Evolutionary conservation across 2,888 invertebrate genomes (phyloP), one percentile per base, ranked within the genome.

Genomic region (Seira ritae): DNA sequence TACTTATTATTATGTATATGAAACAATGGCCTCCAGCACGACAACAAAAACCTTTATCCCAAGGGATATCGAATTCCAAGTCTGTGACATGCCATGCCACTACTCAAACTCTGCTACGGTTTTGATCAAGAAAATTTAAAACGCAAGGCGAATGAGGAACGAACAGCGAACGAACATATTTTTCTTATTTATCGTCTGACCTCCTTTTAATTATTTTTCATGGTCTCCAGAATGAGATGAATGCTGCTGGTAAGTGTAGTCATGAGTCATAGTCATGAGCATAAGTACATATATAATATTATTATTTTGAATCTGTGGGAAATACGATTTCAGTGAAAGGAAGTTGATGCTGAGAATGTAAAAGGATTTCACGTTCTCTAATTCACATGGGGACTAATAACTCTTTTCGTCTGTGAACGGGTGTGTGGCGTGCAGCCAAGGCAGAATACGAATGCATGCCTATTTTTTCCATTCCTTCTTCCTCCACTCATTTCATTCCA

Each of bases 341-440:
- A 55, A 55, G 31, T 31, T 31, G 31, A 31, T 31, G 55, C 55
- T 55, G 55, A 15, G 55, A 55, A 55, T 55, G 55, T 17, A 55
- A 17, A 55, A 55, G 55, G 55, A 55, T 55, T 55, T 55, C 17
- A 12, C 17, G 55, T 55, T 55, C 8, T 55, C n/a, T 55, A 12
- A 55, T 55, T 17, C 55, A 55, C 55, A 55, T n/a, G 55, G 55
- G 55, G 15, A 55, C 55, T 55, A 55, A 42, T 42, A 42, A 42
- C 42, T 42, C 55, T 55, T 31, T 31, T 31, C 31, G 31, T 55
- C 55, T 55, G 55, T 42, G 6, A 12, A 42, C n/a, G n/a, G 42
- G 42, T 8, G 42, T 12, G 42, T 55, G 55, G 55, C 55, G 17
- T 55, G 55, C 12, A 55, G 55, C 55, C 55, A 55, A 55, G 55